Evolutionary conservation across 1,140 invertebrate genomes (phyloP), one percentile per base, ranked within the genome.

Genomic region (Carcinoscorpius rotundicauda): DNA sequence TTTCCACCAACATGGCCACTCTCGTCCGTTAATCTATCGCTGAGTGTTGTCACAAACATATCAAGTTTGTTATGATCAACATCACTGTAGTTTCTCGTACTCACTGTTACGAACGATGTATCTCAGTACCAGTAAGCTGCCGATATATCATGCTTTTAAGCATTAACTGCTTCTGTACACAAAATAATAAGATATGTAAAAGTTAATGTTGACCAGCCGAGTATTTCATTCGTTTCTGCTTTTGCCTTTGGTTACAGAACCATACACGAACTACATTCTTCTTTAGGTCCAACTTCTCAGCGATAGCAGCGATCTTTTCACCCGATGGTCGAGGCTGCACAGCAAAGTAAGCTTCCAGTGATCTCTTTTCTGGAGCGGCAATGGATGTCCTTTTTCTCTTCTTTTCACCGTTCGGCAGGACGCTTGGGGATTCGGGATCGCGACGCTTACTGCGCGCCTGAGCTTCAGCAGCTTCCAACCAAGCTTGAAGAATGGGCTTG

Each of bases 211-310:
- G 66, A 58, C 62, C 62, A 60, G 91, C 91, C 29, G 91, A 93
- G 80, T 98, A 98, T 81, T 98, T 98, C 94, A 98, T 97, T 72
- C 95, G 83, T 80, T 98, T 98, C 82, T 98, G 94, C 83, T 98
- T 98, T 78, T 98, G 93, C 72, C 97, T 83, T 79, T 99, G 97
- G 80, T 99, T 99, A 76, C 97, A 99, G 80, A 99, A 99, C 97
- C 97, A 99, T 60, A 99, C 97, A 64, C 97, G 84, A 5, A 99
- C 97, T 57, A 99, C 97, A 78, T 99, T 99, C 82, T 99, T 99
- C 82, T 99, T 99, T 62, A 99, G 82, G 79, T 99, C 97, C 67
- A 99, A 81, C 77, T 99, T 99, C 79, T 99, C 96, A 56, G 97
- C 97, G 71, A 99, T 99, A 61, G 96, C 95, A 48, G 96, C 95